Evolutionary conservation across 2,113 vertebrate genomes (phyloP), one percentile per base, ranked within the genome.

Genomic region (Thunnus maccoyii): DNA sequence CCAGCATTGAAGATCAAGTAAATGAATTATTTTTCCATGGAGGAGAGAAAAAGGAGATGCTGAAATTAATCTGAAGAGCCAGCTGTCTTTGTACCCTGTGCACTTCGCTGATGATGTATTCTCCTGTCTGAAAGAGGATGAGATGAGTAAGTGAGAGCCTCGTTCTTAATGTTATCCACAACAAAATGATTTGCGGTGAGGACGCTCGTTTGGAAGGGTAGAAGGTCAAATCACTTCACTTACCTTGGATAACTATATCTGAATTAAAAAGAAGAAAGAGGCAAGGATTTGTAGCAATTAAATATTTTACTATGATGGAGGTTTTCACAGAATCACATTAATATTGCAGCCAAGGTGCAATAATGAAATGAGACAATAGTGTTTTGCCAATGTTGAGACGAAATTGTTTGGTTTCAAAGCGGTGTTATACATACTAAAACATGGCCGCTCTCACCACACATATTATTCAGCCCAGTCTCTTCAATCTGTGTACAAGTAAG

Each of bases 101-200:
- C 89, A 90, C 78, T 92, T 85, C 3, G 64, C 86, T 86, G 88
- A 92, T 93, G 88, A 93, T 91, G 79, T 84, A 89, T 88, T 82
- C 83, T 88, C 58, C 82, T 68, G 73, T 86, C 78, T 80, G 73
- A 85, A 71, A 81, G 76, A 62, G 85, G 85, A 86, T 32, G 79
- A 77, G 77, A 81, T 72, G 89, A 86, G 78, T 76, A 84, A 84
- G 76, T 68, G 57, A 85, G 82, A 58, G 77, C 11, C 69, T 73
- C 56, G 15, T 58, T 77, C 67, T 61, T 74, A 66, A 72, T 80
- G 83, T 76, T 86, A 63, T 58, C 56, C 74, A 25, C 80, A 66
- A 56, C 58, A 83, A 57, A 56, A 76, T 61, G 25, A 83, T 84
- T 68, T 77, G 77, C 77, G 63, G 63, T 0, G 2, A 63, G 72